Evolutionary conservation across 2,888 invertebrate species (phyloP), one percentile per base, ranked within the genome.

Genomic region (Pachymerium ferrugineum): DNA sequence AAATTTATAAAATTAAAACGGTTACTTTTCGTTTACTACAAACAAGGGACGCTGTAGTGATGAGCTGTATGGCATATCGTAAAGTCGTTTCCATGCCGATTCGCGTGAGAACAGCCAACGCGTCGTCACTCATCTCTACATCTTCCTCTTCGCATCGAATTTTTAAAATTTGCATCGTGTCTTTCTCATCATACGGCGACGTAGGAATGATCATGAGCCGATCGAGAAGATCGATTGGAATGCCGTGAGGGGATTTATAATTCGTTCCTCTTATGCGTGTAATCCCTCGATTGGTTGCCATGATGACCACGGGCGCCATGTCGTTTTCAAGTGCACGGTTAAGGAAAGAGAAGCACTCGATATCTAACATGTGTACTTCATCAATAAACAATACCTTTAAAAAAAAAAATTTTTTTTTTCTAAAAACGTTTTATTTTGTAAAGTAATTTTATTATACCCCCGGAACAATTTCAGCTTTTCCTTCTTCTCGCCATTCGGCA

Each of bases 341-440:
- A 6, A 99, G 85, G 83, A 92, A 99, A 0, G 98, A 98, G 85
- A 99, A 99, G 81, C 98, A 99, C 82, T 99, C 99, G 62, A 99
- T 95, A 82, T 99, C 99, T 77, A 99, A 85, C 97, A 99, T 98
- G 82, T 99, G 99, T 0, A 94, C 94, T 86, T 98, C 97, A 81
- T 98, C 97, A 77, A 98, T 91, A 80, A 98, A 98, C 1, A 98
- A 85, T 1, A 97, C 83, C 83, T 84, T 76, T 4, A 78, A 76
- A 73, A 74, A 72, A 10, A 4, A 70, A 70, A 29, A 22, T n/a
- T 29, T 47, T 47, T 8, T 47, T 47, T 16, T 16, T 2, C 2
- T 47, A 8, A 47, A 47, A 47, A 47, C n/a, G 3, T 3, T 16
- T 8, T 19, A 47, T 8, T 8, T n/a, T 16, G 78, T 77, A 79